A percentile compares a stretch with the other conserved stretches of the same genome.
Conservation (phyloP, 2,888 invertebrate genomes). For the Drepanosiphum platanoidis region DNA sequence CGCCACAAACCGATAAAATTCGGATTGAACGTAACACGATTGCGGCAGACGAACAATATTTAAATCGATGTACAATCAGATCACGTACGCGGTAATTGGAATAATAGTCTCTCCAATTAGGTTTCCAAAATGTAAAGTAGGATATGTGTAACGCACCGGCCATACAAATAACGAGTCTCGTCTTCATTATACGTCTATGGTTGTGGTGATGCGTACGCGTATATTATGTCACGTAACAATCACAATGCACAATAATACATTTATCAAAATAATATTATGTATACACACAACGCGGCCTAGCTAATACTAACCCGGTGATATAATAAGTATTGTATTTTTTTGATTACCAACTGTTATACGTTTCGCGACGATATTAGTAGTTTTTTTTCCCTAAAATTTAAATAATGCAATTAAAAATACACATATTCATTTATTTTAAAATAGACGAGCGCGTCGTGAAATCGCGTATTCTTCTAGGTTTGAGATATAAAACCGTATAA, state of each 20-base stretch:
- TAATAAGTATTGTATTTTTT: too few relatives aligned
- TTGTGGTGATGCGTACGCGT: neutral
- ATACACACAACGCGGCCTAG: too few relatives aligned
- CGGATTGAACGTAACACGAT: neutral
- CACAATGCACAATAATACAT: neutral
- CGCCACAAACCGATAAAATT: neutral
- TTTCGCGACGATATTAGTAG: too few relatives aligned
- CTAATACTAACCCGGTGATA: too few relatives aligned
- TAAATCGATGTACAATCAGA: neutral
- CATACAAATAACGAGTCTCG: constrained; percentile 6
- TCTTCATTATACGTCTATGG: constrained; percentile 3
- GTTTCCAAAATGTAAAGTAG: constrained; percentile 25
- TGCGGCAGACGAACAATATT: neutral
- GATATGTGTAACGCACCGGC: neutral
- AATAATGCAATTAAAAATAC: too few relatives aligned
- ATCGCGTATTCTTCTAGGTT: too few relatives aligned
- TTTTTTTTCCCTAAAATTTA: too few relatives aligned
- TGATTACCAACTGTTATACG: too few relatives aligned
- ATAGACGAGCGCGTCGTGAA: too few relatives aligned
- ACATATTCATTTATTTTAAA: too few relatives aligned
- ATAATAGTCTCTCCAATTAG: constrained; percentile 3
- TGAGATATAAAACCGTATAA: too few relatives aligned
- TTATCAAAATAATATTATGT: constrained; percentile 2
- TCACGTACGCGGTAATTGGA: constrained; percentile 4
- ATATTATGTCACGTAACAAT: constrained; percentile 13